Evolutionary conservation across 2,888 invertebrate species (phyloP).

Genomic region (Agrochola circellaris): DNA sequence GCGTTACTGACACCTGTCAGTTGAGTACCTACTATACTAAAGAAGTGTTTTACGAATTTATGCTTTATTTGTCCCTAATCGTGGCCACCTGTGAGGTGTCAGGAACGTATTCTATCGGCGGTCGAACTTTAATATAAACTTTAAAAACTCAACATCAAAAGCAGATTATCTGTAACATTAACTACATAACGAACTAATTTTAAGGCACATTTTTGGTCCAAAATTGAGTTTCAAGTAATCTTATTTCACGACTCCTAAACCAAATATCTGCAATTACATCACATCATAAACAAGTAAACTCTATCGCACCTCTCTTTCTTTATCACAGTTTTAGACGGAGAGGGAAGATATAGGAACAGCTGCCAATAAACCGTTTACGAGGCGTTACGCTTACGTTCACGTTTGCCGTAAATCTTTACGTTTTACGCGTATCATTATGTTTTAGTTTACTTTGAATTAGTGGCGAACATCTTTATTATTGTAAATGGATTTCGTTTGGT

Average conservation of each 20-base stretch:
- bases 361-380: constrained; percentile 64
- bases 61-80: too few relatives aligned
- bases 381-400: constrained; percentile 58
- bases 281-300: constrained; percentile 58
- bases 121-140: too few relatives aligned
- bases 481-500: constrained; percentile 23
- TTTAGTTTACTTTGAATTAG: constrained; percentile 61
- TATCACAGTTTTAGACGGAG: constrained; percentile 16
- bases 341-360: constrained; percentile 28
- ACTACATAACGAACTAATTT: constrained; percentile 12
- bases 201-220: constrained; percentile 19
- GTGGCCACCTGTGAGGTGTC: too few relatives aligned
- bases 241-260: constrained; percentile 57
- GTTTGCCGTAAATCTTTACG: constrained; percentile 60
- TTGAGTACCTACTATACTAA: too few relatives aligned
- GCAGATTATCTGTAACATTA: background rate
- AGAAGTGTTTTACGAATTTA: too few relatives aligned
- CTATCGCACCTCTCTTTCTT: constrained; percentile 39
- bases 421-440: constrained; percentile 58
- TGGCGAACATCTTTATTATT: constrained; percentile 33
- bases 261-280: constrained; percentile 58
- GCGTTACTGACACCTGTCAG: too few relatives aligned
- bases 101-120: too few relatives aligned
- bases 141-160: constrained; percentile 10
- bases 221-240: constrained; percentile 56